Percentiles rank a stretch among this genome's conserved stretches.
These are phyloP conservation scores for Synergus umbraculus DNA, from an alignment of 2,888 invertebrate species.

Conservation along the genomic window DNA sequence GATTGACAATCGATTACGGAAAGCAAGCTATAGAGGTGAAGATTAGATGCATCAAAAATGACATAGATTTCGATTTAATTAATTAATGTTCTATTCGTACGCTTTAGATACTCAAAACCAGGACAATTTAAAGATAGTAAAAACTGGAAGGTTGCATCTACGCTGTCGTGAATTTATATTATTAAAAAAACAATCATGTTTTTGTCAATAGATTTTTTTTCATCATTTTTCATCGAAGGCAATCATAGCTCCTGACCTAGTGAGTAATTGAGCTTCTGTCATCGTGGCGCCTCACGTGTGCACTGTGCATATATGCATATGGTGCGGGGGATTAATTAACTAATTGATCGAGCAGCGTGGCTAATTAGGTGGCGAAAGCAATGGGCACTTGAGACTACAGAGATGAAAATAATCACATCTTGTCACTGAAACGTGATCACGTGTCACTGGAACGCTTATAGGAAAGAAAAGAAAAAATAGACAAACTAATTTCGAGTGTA, in stretches of 20 bases:
- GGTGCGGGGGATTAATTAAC: constrained; percentile 62
- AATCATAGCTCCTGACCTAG: background rate
- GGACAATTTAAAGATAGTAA: too few species aligned
- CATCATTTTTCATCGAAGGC: too few species aligned
- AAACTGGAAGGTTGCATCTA: too few species aligned
- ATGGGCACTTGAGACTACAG: constrained; percentile 6
- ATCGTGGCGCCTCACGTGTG: constrained; percentile 11
- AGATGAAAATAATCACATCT: constrained; percentile 17
- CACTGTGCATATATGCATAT: constrained; percentile 7
- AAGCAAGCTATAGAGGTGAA: background rate
- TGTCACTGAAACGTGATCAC: constrained; percentile 1
- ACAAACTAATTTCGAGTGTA: too few species aligned
- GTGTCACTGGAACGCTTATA: background rate
- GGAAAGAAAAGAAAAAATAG: background rate
- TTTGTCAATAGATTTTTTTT: too few species aligned
- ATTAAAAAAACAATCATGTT: too few species aligned
- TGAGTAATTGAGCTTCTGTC: constrained; percentile 13
- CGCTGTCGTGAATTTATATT: too few species aligned
- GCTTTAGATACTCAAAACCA: background rate
- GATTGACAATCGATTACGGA: background rate
- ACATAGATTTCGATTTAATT: too few species aligned
- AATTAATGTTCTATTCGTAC: background rate
- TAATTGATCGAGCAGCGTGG: constrained; percentile 56
- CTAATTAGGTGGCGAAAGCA: constrained; percentile 16
- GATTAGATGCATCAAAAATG: background rate